Conservation (phyloP, 2,113 vertebrate species). For the Colistium nudipinnis region DNA sequence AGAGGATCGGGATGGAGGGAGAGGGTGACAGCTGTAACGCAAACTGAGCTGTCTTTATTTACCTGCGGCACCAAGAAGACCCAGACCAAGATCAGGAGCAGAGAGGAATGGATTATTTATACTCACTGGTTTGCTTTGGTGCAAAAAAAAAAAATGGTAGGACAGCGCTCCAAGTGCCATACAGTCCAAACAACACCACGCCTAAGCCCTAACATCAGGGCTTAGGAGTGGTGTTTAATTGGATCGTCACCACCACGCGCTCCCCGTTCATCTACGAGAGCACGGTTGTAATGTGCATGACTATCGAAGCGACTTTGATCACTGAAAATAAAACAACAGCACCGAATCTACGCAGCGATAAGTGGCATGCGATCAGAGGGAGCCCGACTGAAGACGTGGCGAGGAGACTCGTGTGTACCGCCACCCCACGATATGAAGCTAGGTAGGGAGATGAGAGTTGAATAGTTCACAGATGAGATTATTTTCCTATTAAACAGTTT, state of each 20-base stretch:
- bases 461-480: constrained; percentile 49
- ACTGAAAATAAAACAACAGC: background rate
- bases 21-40: constrained; percentile 33
- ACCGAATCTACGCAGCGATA: background rate
- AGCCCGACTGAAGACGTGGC: constrained; percentile 4
- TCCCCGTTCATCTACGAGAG: no score
- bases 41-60: constrained; percentile 46
- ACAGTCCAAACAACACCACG: constrained; percentile 20
- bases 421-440: constrained; percentile 4
- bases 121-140: constrained; percentile 1
- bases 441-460: constrained; percentile 39
- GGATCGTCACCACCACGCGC: no score
- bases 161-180: background rate
- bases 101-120: background rate
- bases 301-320: background rate
- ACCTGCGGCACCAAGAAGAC: constrained; percentile 8
- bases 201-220: no score
- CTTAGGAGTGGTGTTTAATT: constrained; percentile 11
- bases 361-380: background rate
- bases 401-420: background rate
- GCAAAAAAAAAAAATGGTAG: constrained; percentile 17
- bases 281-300: background rate
- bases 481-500: constrained; percentile 54
- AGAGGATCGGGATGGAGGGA: constrained; percentile 25
- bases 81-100: background rate